These are phyloP conservation scores for Aratinga solstitialis DNA, from an alignment of 2,797 vertebrate species.

Conservation along the genomic window DNA sequence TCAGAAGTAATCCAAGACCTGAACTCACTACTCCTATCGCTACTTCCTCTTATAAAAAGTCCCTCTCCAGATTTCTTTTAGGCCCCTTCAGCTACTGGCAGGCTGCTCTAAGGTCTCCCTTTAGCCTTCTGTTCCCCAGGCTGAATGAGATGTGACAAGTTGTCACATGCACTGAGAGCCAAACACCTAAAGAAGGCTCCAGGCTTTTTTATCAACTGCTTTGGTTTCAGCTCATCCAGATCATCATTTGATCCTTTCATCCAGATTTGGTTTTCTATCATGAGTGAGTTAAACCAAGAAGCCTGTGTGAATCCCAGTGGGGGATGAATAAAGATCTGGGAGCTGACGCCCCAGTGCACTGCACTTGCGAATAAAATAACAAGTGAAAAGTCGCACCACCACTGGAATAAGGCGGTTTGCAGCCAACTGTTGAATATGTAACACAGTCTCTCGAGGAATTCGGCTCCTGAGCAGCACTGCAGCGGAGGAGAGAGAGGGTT, in stretches of 20 bases:
- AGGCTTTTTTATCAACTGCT: neutral
- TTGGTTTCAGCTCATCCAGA: neutral
- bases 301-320: neutral
- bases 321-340: neutral
- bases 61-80: neutral
- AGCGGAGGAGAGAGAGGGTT: neutral
- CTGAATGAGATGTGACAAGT: neutral
- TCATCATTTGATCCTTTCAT: neutral
- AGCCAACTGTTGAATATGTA: neutral
- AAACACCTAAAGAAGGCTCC: neutral
- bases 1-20: neutral
- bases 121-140: neutral
- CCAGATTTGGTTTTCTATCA: neutral
- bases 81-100: neutral
- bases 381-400: neutral
- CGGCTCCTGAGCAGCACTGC: neutral
- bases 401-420: neutral
- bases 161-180: neutral
- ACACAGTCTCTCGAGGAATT: neutral
- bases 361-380: neutral
- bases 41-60: neutral
- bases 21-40: neutral
- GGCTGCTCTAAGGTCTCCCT: neutral
- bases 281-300: neutral
- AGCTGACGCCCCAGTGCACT: fast-evolving